Evolutionary conservation across 2,888 invertebrate species (phyloP), one percentile per base, ranked within the genome.

Genomic region (Caenorhabditis drosophilae): DNA sequence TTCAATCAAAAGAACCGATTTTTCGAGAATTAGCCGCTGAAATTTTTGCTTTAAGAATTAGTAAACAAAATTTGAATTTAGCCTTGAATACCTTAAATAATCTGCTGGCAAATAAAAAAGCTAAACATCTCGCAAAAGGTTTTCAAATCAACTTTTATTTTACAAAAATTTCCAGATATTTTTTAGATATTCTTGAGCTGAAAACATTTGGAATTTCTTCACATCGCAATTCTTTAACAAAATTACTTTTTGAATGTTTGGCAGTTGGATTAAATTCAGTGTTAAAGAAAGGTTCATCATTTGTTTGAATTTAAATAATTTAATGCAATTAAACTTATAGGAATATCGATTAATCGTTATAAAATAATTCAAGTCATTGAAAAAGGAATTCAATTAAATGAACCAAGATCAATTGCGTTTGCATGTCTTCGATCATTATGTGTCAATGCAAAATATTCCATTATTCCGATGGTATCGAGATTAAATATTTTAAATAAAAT

Each of bases 31-130:
- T 72, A 4, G 52, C 72, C 6, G 53, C 59, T 9, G 67, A 69
- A 31, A 20, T 72, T 16, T 72, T 63, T 40, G 57, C 60, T n/a
- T 45, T 72, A 16, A 36, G 58, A 20, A 62, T 55, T 15, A 22
- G 9, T 23, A 3, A 22, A 42, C 4, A 2, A 22, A 36, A 15
- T 36, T 9, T n/a, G 9, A 9, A 12, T 4, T 23, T 42, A 23
- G 9, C 23, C 22, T n/a, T n/a, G n/a, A 42, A 49, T 20, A 69
- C 72, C 1, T 31, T 72, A 40, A 56, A 69, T 12, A 16, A 38
- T 27, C 44, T 68, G 3, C 38, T 68, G 23, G 49, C 12, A 12
- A 23, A 22, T 1, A 31, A 41, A 2, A 63, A 63, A 23, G 46
- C 53, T 20, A 58, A 54, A 16, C n/a, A n/a, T n/a, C n/a, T n/a